Conservation (phyloP, 2,113 vertebrate species). For the Aythya baeri region DNA sequence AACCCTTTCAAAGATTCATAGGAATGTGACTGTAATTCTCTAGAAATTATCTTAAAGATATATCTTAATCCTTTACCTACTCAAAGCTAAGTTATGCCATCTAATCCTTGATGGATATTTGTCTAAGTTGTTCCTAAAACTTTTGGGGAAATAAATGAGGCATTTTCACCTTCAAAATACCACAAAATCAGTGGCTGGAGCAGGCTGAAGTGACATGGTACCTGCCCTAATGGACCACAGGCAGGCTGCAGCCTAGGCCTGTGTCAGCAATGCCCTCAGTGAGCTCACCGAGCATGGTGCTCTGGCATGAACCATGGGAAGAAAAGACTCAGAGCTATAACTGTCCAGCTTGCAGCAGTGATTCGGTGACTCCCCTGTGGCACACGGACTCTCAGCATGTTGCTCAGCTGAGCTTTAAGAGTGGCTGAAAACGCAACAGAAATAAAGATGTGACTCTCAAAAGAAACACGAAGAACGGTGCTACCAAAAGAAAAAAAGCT, state of each 20-base stretch:
- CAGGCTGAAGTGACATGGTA: background rate
- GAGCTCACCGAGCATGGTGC: accelerated
- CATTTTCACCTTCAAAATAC: background rate
- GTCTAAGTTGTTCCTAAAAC: background rate
- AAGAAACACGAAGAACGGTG: background rate
- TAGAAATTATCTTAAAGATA: background rate
- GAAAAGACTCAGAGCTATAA: background rate
- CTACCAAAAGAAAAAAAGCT: background rate
- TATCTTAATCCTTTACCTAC: background rate
- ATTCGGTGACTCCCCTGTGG: background rate
- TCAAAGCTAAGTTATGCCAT: background rate
- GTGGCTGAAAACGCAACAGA: background rate
- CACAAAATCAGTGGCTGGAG: background rate
- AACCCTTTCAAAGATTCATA: background rate
- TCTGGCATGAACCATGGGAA: background rate
- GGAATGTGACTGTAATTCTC: background rate
- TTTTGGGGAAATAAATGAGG: background rate
- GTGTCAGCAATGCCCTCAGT: accelerated
- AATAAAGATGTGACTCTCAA: background rate
- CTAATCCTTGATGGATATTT: background rate
- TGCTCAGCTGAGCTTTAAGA: background rate
- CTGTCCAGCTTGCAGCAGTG: background rate
- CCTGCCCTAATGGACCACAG: background rate
- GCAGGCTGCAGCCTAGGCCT: background rate
- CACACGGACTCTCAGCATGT: background rate